Evolutionary conservation across 2,888 invertebrate genomes (phyloP), one percentile per base, ranked within the genome.

Genomic region (Caenorhabditis virilis): DNA sequence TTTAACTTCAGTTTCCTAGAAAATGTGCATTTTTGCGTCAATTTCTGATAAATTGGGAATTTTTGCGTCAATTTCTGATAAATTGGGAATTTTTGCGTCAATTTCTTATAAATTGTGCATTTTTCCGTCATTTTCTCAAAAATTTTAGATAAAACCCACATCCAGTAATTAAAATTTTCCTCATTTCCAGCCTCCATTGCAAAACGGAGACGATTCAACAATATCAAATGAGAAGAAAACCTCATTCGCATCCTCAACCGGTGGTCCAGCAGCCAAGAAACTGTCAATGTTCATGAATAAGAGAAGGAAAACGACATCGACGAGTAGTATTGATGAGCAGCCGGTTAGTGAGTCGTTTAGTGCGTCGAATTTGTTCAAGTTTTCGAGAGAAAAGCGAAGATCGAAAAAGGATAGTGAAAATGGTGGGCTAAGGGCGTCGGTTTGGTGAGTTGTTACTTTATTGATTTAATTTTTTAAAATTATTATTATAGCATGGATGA

Each of bases 401-500:
- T 65, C 64, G 26, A 59, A 56, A 22, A 65, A 64, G 39, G 58
- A 65, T 16, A 47, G 33, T 38, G 59, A 55, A 42, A n/a, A n/a
- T n/a, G 41, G 46, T 3, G 52, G 45, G 13, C 18, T 64, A 15
- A 39, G 59, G 11, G 55, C 51, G 13, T 59, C 57, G 16, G 58
- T 63, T 25, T 63, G 63, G 61, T 62, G 36, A 27, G 54, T 22
- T 23, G 7, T 33, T 33, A 16, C 46, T 36, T 49, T 49, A 11
- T 23, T 46, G 26, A 27, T 20, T 22, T 23, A 35, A 3, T 6
- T 48, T 48, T 35, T 48, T 2, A 35, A 23, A n/a, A 15, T 35
- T 38, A 20, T 25, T 16, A n/a, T 49, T 38, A 39, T 60, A 78
- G 75, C 22, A 62, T 71, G 60, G 79, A 78, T 35, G 78, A 79